These are phyloP conservation scores for Riparia riparia DNA, from an alignment of 2,113 vertebrate genomes.

Conservation along the genomic window DNA sequence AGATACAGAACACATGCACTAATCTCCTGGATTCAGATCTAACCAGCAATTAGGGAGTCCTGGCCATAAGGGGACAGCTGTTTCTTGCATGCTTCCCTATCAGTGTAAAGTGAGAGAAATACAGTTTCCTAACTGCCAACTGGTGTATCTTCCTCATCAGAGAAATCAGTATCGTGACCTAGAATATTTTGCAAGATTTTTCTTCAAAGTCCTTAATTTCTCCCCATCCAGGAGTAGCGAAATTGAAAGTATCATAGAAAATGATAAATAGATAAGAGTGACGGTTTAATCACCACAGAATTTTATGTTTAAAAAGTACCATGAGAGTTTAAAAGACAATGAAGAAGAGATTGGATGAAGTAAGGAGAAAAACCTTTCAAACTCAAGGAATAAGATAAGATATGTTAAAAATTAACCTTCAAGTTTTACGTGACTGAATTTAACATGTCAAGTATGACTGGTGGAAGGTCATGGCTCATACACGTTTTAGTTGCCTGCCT, in stretches of 20 bases:
- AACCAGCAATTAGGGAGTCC: not conserved
- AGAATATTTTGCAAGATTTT: not conserved
- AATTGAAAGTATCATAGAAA: not conserved
- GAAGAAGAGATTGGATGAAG: not conserved
- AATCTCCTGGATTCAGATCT: not conserved
- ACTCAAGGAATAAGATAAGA: not conserved
- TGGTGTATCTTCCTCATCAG: not conserved
- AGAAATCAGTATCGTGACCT: not conserved
- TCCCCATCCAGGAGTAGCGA: not conserved
- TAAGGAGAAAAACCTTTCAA: not conserved
- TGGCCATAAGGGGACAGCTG: not conserved
- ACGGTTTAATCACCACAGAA: not conserved
- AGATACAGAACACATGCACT: accelerated
- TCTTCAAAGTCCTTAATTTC: not conserved
- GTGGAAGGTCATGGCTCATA: not conserved
- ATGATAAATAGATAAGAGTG: not conserved
- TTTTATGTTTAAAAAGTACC: not conserved
- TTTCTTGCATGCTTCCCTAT: not conserved
- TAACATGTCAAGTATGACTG: not conserved
- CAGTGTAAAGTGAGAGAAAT: not conserved
- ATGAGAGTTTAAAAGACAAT: not conserved
- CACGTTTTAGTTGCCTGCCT: not conserved
- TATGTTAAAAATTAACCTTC: not conserved
- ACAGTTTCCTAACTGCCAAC: not conserved
- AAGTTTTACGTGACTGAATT: not conserved